A percentile compares a stretch with the other conserved stretches of the same genome.
phyloP scores from a whole-genome alignment of 2,888 invertebrate species.

The Xestia rhomboidea region DNA sequence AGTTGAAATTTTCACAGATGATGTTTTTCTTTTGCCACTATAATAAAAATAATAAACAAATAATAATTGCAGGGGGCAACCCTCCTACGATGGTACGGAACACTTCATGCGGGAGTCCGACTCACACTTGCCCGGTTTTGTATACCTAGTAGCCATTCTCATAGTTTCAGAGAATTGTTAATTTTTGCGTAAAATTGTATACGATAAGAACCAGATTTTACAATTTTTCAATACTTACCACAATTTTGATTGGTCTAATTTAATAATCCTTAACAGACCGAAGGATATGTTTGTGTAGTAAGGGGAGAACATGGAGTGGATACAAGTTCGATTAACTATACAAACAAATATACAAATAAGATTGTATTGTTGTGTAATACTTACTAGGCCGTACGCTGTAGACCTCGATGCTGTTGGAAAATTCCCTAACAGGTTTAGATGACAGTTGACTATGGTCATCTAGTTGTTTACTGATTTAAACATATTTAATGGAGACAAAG shows the following conservation, averaged over 20 bases:
- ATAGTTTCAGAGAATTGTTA: too few relatives aligned
- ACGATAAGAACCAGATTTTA: neutral
- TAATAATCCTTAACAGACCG: neutral
- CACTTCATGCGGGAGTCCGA: too few relatives aligned
- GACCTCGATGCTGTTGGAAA: neutral
- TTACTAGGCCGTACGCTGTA: neutral
- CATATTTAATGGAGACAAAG: neutral
- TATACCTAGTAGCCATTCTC: too few relatives aligned
- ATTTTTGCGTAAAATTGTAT: too few relatives aligned
- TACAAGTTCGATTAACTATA: neutral
- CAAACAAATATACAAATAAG: neutral
- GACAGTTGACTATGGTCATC: neutral
- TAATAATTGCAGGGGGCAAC: too few relatives aligned
- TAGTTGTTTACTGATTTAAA: neutral
- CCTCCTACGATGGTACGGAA: too few relatives aligned
- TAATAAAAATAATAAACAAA: too few relatives aligned
- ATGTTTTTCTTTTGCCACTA: too few relatives aligned
- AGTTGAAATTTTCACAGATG: too few relatives aligned
- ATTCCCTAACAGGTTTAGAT: constrained; percentile 13
- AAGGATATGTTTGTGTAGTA: neutral
- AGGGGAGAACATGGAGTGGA: neutral
- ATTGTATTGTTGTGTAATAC: constrained; percentile 2
- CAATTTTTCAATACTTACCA: neutral
- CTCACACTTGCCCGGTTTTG: too few relatives aligned
- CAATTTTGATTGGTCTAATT: neutral